Conservation (phyloP, 2,888 invertebrate genomes). For the Macaria liturata region DNA sequence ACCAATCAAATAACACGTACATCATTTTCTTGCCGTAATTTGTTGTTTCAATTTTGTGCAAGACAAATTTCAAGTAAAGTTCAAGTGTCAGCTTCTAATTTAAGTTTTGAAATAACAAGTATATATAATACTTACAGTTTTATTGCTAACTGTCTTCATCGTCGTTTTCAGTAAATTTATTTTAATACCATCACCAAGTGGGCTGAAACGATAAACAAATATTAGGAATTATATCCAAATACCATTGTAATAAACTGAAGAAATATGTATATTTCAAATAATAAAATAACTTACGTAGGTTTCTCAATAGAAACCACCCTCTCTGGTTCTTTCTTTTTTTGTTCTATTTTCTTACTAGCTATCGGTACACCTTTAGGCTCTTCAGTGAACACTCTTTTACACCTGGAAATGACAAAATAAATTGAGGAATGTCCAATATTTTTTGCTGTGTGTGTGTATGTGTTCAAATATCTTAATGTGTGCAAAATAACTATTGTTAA, state of each 20-base stretch:
- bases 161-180: conserved; percentile 74
- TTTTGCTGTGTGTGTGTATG: too few species aligned
- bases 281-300: conserved; percentile 59
- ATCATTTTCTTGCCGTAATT: too few species aligned
- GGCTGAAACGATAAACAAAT: conserved; percentile 52
- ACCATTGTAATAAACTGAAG: too few species aligned
- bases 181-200: conserved; percentile 70
- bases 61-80: too few species aligned
- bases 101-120: too few species aligned
- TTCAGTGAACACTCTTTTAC: conserved; percentile 87
- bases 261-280: too few species aligned
- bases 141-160: conserved; percentile 48
- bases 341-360: conserved; percentile 73
- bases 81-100: too few species aligned
- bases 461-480: too few species aligned
- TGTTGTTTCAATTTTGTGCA: too few species aligned
- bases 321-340: conserved; percentile 77
- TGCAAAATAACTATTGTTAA: too few species aligned
- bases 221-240: not conserved
- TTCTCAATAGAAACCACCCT: conserved; percentile 60
- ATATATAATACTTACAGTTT: conserved; percentile 65
- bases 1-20: too few species aligned
- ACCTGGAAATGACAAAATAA: conserved; percentile 62
- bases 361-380: conserved; percentile 86
- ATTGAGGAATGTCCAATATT: not conserved